Base-by-base conservation (phyloP, 2,113 vertebrate genomes). In the Acrocephalus kingi region DNA sequence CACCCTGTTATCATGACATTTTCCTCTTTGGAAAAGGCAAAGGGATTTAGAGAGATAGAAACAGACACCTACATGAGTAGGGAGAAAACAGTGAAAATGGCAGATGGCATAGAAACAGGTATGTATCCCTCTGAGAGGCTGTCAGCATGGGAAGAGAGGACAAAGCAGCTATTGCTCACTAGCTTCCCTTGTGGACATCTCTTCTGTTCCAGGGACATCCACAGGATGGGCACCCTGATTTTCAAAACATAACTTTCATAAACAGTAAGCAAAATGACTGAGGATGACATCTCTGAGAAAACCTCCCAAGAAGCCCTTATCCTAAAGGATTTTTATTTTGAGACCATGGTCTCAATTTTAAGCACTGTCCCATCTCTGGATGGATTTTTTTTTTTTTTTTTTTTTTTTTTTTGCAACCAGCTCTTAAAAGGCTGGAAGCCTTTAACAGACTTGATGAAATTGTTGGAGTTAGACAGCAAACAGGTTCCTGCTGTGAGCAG, bases 1-100 rank as follows among this genome's bases (percentile, higher is more conserved):
- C 91, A 96, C 93, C 96, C 86, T 95, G 87, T 96, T 72, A 78
- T 56, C 74, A 67, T 80, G 89, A 93, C 92, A 97, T 95, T 97
- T 96, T 88, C 88, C 95, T 97, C 97, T 92, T 96, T 95, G 76
- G 74, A 95, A 84, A 95, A 95, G 88, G 90, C 59, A 52, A 88
- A 89, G 72, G 84, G 61, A 81, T 94, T 88, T 95, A 92, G 81
- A 95, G 59, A 96, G 87, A 90, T 30, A 94, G 81, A 94, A 49
- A 88, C 35, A 91, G 73, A 90, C 61, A 85, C 43, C 63, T 73
- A 73, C 37, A 87, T 10, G 15, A n/a, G 54, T 52, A 87, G 19
- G 62, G 49, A 87, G 80, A 85, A 84, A 85, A 39, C 62, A 87
- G 58, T 78, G 39, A 81, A 89, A 84, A 75, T 78, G 76, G 76